These are phyloP conservation scores for Monochamus saltuarius DNA, from an alignment of 1,140 invertebrate genomes.

Conservation along the genomic window DNA sequence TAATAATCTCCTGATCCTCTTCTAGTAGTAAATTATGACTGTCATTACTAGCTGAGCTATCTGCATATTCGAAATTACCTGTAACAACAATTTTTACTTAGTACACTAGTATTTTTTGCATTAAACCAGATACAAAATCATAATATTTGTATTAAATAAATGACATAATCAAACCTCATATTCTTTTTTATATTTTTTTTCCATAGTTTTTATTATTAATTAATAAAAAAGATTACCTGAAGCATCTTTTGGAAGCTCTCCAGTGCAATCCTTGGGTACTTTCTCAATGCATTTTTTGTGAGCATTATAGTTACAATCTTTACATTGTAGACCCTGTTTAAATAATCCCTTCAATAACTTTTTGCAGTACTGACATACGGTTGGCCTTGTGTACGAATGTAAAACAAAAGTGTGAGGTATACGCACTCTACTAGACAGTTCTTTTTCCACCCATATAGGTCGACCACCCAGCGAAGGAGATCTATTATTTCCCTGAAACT, in stretches of 20 bases:
- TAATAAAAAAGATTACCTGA: constrained; percentile 51
- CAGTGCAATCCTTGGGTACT: constrained; percentile 94
- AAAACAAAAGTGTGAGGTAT: constrained; percentile 90
- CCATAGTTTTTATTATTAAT: too few species aligned
- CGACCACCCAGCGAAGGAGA: constrained; percentile 78
- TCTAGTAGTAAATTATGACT: constrained; percentile 55
- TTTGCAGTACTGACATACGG: constrained; percentile 94
- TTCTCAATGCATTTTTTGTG: constrained; percentile 96
- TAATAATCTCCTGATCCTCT: constrained; percentile 55
- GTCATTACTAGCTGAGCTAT: constrained; percentile 67
- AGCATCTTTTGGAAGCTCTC: constrained; percentile 66
- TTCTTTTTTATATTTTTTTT: too few species aligned
- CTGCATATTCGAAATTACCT: constrained; percentile 62
- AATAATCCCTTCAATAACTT: constrained; percentile 94
- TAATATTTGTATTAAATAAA: too few species aligned
- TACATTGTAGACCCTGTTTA: constrained; percentile 96
- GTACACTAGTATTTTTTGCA: too few species aligned
- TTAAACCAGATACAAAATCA: background rate
- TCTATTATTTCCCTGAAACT: constrained; percentile 51
- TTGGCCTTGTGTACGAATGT: constrained; percentile 94
- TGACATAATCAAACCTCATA: too few species aligned
- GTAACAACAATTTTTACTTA: constrained; percentile 1
- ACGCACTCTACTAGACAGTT: constrained; percentile 71
- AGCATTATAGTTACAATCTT: constrained; percentile 97
- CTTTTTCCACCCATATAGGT: constrained; percentile 71